Evolutionary conservation across 2,113 vertebrate species (phyloP).

Genomic region (Cyanocitta stelleri): DNA sequence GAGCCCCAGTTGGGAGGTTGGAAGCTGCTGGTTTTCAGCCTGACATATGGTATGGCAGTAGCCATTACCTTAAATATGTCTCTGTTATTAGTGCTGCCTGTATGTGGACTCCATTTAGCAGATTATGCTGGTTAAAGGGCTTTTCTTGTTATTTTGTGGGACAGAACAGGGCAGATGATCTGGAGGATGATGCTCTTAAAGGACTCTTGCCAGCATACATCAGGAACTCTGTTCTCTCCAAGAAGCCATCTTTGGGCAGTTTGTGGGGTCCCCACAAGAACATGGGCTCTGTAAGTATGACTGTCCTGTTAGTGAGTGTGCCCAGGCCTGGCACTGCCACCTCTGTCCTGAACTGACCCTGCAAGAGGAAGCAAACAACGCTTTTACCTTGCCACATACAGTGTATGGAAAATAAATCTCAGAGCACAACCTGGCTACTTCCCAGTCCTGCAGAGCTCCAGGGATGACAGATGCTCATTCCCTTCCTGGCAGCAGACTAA

Average conservation of each 20-base stretch:
- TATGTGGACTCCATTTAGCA: background rate
- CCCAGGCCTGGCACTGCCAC: background rate
- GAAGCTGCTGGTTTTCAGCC: background rate
- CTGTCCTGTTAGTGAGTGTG: background rate
- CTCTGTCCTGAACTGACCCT: constrained; percentile 2
- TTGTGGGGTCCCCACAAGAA: constrained; percentile 70
- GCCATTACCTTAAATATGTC: background rate
- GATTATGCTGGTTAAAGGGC: background rate
- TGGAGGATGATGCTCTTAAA: constrained; percentile 66
- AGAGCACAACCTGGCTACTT: background rate
- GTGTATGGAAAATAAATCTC: background rate
- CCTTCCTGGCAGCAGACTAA: constrained; percentile 7
- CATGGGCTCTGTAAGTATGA: constrained; percentile 73
- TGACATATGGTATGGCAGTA: background rate
- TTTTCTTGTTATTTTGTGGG: constrained; percentile 14
- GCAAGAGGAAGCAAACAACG: background rate
- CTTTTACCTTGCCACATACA: background rate
- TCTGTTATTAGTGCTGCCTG: background rate
- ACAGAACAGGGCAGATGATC: constrained; percentile 61
- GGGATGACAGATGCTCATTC: constrained; percentile 29
- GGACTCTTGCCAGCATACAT: constrained; percentile 79
- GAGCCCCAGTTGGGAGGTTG: background rate
- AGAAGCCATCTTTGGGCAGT: constrained; percentile 75
- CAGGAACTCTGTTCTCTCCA: constrained; percentile 83
- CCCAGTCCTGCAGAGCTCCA: constrained; percentile 12